Evolutionary conservation across 1,140 invertebrate species (phyloP).

Genomic region (Zeugodacus cucurbitae): DNA sequence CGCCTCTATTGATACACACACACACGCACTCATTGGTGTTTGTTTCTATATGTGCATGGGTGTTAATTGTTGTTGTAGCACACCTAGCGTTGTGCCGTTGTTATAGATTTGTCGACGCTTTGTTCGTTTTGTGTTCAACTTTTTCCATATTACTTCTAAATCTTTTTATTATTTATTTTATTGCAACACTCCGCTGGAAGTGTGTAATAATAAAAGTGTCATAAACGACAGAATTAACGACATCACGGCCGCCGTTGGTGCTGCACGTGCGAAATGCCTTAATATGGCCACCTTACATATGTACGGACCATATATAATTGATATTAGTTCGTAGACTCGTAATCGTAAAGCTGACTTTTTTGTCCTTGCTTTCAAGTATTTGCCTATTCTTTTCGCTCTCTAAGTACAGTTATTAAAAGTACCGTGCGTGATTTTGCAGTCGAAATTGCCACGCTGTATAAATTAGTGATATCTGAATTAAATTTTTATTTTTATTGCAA

Average conservation of each 20-base stretch:
- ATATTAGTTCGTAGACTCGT: neutral
- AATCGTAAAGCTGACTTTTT: neutral
- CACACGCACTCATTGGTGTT: neutral
- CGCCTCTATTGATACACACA: neutral
- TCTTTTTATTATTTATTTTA: neutral
- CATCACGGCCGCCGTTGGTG: neutral
- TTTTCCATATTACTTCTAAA: neutral
- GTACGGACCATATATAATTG: neutral
- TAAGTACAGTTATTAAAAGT: neutral
- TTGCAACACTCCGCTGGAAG: neutral
- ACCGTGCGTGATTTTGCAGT: neutral
- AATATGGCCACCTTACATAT: neutral
- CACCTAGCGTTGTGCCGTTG: neutral
- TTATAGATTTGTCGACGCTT: neutral
- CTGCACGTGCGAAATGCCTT: neutral
- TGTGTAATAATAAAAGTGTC: conserved; percentile 18
- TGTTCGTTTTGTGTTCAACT: neutral
- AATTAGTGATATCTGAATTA: neutral
- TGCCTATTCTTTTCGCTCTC: neutral
- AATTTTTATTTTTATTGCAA: neutral
- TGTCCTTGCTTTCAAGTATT: neutral
- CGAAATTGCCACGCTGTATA: neutral
- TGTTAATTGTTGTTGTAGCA: neutral
- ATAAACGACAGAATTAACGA: conserved; percentile 24
- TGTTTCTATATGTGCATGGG: neutral